Percentiles rank a stretch among this genome's conserved stretches.
phyloP scores from a whole-genome alignment of 2,797 vertebrate species.

The Mergus octosetaceus region DNA sequence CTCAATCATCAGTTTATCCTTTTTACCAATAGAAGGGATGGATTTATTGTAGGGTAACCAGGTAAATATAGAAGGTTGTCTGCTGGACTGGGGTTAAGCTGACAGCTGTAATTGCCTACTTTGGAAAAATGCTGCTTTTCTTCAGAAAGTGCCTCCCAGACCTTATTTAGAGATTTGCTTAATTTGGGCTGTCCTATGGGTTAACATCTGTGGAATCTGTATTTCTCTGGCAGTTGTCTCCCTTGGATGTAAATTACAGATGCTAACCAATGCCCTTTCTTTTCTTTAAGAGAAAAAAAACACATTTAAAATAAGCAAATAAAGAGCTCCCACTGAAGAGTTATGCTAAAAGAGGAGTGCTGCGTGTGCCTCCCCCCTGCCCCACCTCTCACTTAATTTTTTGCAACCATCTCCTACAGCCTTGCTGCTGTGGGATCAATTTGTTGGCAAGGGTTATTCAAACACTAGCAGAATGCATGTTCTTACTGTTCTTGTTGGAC shows the following conservation, averaged over 20 bases:
- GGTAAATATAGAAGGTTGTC: background rate
- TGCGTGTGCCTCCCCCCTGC: background rate
- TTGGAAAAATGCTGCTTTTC: constrained; percentile 10
- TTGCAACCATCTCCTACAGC: constrained; percentile 46
- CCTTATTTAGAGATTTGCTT: constrained; percentile 70
- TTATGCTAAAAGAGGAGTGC: background rate
- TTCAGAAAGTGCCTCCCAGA: constrained; percentile 42
- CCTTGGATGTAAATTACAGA: constrained; percentile 46
- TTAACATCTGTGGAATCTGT: constrained; percentile 66
- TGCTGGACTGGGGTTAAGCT: background rate
- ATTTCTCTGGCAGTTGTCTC: constrained; percentile 52
- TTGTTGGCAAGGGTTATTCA: constrained; percentile 78
- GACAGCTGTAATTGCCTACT: background rate
- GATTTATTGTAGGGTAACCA: background rate
- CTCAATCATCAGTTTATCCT: background rate
- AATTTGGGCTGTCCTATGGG: constrained; percentile 61
- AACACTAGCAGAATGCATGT: constrained; percentile 75
- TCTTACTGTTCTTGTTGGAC: constrained; percentile 64
- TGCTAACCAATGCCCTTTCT: constrained; percentile 52
- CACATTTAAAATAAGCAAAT: background rate
- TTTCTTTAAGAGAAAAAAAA: background rate
- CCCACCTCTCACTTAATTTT: constrained; percentile 13
- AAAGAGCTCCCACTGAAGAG: background rate
- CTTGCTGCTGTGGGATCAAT: constrained; percentile 71
- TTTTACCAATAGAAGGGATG: background rate